Percentiles rank a stretch among this genome's conserved stretches.
Evolutionary conservation across 2,888 invertebrate genomes (phyloP).

Genomic region (Toxonevra muliebris): DNA sequence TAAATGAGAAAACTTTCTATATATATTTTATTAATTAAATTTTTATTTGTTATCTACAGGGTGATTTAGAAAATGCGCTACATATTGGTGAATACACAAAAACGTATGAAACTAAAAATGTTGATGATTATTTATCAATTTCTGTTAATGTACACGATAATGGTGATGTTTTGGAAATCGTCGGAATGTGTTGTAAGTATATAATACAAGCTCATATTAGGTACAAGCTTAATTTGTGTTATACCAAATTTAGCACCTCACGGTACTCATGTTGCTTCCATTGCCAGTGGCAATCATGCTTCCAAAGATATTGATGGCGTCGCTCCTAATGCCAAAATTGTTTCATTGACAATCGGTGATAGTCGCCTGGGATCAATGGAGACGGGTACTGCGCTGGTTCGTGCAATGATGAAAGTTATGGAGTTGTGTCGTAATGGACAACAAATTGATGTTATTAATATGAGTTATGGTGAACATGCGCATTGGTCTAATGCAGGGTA

Average conservation of each 20-base stretch:
- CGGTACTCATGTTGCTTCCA: slow-evolving; percentile 97
- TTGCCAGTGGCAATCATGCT: slow-evolving; percentile 88
- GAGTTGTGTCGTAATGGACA: slow-evolving; percentile 70
- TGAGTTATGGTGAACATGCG: slow-evolving; percentile 97
- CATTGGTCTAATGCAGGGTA: slow-evolving; percentile 92
- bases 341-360: slow-evolving; percentile 95
- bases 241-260: slow-evolving; percentile 78
- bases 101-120: slow-evolving; percentile 83
- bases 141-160: slow-evolving; percentile 91
- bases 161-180: slow-evolving; percentile 91
- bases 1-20: slow-evolving; percentile 31
- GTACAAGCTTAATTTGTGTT: background rate
- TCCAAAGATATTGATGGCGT: slow-evolving; percentile 90
- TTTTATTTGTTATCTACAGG: slow-evolving; percentile 69
- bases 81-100: slow-evolving; percentile 83
- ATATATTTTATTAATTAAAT: background rate
- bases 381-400: slow-evolving; percentile 90
- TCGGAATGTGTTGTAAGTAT: slow-evolving; percentile 89
- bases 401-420: slow-evolving; percentile 92
- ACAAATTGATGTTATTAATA: slow-evolving; percentile 90
- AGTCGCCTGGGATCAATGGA: slow-evolving; percentile 94
- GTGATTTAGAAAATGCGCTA: slow-evolving; percentile 80
- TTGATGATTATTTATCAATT: slow-evolving; percentile 84
- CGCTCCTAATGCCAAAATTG: slow-evolving; percentile 94
- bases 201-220: background rate